Percentiles rank a stretch among this genome's conserved stretches.
These are phyloP conservation scores for Albula goreensis DNA, from an alignment of 2,113 vertebrate species.

Conservation along the genomic window DNA sequence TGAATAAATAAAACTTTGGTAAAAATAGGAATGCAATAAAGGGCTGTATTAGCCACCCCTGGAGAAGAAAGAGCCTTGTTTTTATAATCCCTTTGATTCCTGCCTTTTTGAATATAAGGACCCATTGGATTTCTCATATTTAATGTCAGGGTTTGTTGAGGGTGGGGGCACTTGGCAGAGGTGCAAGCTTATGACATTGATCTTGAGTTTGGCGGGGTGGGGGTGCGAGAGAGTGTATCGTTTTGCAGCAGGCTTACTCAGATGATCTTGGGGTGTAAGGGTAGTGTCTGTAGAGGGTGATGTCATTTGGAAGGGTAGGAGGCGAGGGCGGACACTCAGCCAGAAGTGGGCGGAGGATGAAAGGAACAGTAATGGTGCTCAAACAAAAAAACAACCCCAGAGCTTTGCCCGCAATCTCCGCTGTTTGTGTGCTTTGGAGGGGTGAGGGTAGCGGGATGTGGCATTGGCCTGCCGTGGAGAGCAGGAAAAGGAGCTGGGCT, in stretches of 20 bases:
- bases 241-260: background rate
- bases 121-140: background rate
- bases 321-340: background rate
- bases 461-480: background rate
- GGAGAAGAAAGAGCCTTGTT: background rate
- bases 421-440: background rate
- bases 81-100: background rate
- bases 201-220: no score
- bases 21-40: constrained; percentile 10
- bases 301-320: background rate
- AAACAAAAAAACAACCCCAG: background rate
- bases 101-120: background rate
- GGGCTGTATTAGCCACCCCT: background rate
- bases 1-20: background rate
- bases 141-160: background rate
- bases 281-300: background rate
- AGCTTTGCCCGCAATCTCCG: background rate
- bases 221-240: no score
- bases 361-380: background rate
- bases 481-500: background rate
- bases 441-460: background rate
- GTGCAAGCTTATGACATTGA: background rate
- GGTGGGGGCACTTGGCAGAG: background rate
- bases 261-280: background rate
- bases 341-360: background rate